Evolutionary conservation across 2,113 vertebrate species (phyloP).

Genomic region (Melanotaenia duboulayi): DNA sequence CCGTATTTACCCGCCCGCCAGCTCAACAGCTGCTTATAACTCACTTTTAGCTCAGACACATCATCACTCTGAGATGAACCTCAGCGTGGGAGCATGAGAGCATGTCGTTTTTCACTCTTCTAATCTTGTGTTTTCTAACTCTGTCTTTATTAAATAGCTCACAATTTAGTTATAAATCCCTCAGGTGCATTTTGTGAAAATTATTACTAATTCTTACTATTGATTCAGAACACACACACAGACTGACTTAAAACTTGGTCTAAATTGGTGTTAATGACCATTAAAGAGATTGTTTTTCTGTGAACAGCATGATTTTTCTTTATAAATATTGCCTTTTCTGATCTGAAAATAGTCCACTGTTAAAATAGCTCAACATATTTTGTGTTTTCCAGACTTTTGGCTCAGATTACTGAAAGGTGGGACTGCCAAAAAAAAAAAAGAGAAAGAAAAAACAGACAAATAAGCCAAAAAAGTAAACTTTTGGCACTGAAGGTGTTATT

Average conservation of each 20-base stretch:
- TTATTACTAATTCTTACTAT: not conserved
- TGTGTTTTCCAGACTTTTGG: slow-evolving; percentile 57
- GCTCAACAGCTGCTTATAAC: slow-evolving; percentile 73
- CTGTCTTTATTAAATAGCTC: slow-evolving; percentile 30
- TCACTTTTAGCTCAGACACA: slow-evolving; percentile 70
- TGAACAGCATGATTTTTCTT: too few species aligned
- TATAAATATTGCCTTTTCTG: not conserved
- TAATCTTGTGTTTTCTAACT: slow-evolving; percentile 4
- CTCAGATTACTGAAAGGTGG: slow-evolving; percentile 45
- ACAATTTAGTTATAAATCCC: slow-evolving; percentile 31
- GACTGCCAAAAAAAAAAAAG: slow-evolving; percentile 41
- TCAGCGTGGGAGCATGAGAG: slow-evolving; percentile 31
- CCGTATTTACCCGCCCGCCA: slow-evolving; percentile 50
- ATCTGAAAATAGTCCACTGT: slow-evolving; percentile 42
- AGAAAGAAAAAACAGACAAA: too few species aligned
- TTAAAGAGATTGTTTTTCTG: not conserved
- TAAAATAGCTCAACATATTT: slow-evolving; percentile 47
- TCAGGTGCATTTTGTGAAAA: not conserved
- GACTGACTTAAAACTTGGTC: not conserved
- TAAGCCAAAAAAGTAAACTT: too few species aligned
- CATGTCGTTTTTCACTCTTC: slow-evolving; percentile 15
- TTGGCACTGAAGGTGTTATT: too few species aligned
- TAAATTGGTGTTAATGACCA: too few species aligned
- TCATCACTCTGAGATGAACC: slow-evolving; percentile 66
- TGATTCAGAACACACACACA: not conserved